Conservation (phyloP, 2,113 vertebrate species). For the Laterallus jamaicensis region DNA sequence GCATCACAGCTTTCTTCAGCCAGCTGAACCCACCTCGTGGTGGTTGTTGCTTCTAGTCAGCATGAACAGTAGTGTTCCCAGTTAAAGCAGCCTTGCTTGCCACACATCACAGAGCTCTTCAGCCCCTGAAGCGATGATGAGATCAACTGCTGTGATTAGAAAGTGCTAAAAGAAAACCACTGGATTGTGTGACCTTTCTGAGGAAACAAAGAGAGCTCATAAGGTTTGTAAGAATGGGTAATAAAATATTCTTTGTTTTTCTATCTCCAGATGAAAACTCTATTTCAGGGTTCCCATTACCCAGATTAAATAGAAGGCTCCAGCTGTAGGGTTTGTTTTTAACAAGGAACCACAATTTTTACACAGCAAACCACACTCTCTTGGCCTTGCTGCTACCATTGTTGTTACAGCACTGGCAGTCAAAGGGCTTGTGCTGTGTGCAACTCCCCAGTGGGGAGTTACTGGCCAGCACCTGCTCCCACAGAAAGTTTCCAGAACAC, state of each 20-base stretch:
- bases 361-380: conserved; percentile 30
- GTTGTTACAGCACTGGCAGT: conserved; percentile 40
- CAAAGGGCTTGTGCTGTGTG: neutral
- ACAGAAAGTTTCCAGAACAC: neutral
- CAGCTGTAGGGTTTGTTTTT: conserved; percentile 26
- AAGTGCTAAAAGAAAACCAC: neutral
- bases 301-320: conserved; percentile 35
- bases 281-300: conserved; percentile 44
- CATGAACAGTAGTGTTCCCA: neutral
- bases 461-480: neutral
- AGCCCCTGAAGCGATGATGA: neutral
- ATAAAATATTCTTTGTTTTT: neutral
- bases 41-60: neutral
- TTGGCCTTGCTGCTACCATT: conserved; percentile 44
- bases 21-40: neutral
- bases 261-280: conserved; percentile 26
- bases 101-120: neutral
- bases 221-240: neutral
- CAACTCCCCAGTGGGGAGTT: neutral
- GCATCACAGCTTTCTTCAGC: neutral
- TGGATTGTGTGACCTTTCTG: neutral
- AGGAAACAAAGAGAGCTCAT: neutral
- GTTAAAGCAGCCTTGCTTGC: neutral
- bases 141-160: neutral
- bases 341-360: conserved; percentile 56